Evolutionary conservation across 2,888 invertebrate species (phyloP).

Genomic region (Bibio marci): DNA sequence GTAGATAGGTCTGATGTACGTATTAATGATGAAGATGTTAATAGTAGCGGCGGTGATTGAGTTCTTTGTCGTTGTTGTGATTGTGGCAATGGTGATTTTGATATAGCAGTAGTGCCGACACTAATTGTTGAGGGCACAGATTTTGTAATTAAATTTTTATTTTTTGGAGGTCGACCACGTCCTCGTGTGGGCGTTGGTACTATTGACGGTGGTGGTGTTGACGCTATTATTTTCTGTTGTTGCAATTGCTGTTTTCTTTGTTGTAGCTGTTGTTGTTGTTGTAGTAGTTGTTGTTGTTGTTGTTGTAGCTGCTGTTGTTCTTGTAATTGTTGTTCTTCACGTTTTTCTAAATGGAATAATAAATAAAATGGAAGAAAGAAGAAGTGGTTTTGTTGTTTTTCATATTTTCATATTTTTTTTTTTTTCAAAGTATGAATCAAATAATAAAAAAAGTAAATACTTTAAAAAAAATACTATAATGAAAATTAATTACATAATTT

Average conservation of each 20-base stretch:
- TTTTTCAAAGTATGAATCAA: too few relatives aligned
- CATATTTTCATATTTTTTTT: too few relatives aligned
- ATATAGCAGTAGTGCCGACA: background rate
- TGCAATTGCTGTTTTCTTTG: background rate
- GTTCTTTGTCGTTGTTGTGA: background rate
- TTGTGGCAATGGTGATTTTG: background rate
- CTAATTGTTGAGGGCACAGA: background rate
- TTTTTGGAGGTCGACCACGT: conserved; percentile 8
- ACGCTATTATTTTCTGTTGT: conserved; percentile 1
- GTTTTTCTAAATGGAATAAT: conserved; percentile 7
- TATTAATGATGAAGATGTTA: background rate
- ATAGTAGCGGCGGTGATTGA: background rate
- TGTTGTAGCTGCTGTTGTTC: background rate
- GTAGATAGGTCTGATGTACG: background rate
- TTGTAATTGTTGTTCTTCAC: conserved; percentile 6
- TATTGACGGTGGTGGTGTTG: background rate
- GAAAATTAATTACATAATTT: too few relatives aligned
- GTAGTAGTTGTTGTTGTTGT: conserved; percentile 3
- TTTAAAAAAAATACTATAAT: too few relatives aligned
- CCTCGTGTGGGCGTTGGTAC: conserved; percentile 6
- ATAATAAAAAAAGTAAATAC: too few relatives aligned
- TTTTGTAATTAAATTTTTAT: background rate
- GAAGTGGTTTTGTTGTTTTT: too few relatives aligned
- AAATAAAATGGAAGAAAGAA: background rate
- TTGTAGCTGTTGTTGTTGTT: background rate